A percentile compares a stretch with the other conserved stretches of the same genome.
Conservation (phyloP, 2,113 vertebrate species). For the Pangasianodon hypophthalmus region DNA sequence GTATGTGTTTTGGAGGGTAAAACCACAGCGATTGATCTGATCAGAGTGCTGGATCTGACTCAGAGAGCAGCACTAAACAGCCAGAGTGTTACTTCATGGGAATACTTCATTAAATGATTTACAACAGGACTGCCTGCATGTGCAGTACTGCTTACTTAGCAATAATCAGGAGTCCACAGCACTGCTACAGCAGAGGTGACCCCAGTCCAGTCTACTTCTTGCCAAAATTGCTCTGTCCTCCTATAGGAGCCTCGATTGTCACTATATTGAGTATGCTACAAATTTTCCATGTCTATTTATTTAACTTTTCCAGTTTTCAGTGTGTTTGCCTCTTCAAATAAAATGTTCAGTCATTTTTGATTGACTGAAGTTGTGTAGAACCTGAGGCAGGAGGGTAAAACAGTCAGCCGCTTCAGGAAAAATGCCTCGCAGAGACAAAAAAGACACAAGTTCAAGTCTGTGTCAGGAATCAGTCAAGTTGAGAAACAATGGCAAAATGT, state of each 20-base stretch:
- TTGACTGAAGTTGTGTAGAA: neutral
- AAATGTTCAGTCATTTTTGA: neutral
- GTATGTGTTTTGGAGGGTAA: slow-evolving; percentile 31
- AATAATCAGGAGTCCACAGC: slow-evolving; percentile 18
- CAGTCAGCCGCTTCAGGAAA: neutral
- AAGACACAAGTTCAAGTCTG: slow-evolving; percentile 12
- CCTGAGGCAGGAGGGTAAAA: neutral
- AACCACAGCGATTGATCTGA: slow-evolving; percentile 20
- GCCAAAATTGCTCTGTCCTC: neutral
- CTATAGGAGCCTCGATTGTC: neutral
- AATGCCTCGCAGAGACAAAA: slow-evolving; percentile 3
- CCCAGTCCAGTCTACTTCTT: neutral
- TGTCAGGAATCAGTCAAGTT: slow-evolving; percentile 13
- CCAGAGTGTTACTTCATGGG: slow-evolving; percentile 18
- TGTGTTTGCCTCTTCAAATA: neutral
- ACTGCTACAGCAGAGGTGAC: slow-evolving; percentile 24
- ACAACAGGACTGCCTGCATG: slow-evolving; percentile 37
- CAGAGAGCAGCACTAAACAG: slow-evolving; percentile 20
- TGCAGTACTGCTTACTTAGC: slow-evolving; percentile 30
- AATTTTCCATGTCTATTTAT: neutral
- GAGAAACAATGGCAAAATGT: slow-evolving; percentile 8
- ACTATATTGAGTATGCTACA: neutral
- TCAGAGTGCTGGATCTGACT: slow-evolving; percentile 21
- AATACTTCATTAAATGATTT: slow-evolving; percentile 53
- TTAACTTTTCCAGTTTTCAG: neutral